Percentiles rank a stretch among this genome's conserved stretches.
Evolutionary conservation across 2,113 vertebrate species (phyloP).

Genomic region (Poeciliopsis occidentalis): DNA sequence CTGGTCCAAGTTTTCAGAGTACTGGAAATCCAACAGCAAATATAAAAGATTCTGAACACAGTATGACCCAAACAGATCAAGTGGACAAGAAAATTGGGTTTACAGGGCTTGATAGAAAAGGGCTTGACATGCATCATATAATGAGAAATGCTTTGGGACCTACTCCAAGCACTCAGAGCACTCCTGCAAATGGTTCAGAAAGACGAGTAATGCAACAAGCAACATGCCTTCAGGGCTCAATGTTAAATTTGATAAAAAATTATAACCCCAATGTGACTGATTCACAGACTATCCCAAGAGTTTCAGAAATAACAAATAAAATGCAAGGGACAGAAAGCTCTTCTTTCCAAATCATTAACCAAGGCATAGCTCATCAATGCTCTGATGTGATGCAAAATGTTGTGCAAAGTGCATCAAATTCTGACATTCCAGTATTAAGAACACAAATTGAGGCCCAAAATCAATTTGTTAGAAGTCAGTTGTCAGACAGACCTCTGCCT

Average conservation of each 20-base stretch:
- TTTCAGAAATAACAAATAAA: neutral
- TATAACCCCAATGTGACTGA: neutral
- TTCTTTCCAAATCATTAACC: conserved; percentile 2
- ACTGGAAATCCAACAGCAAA: conserved; percentile 6
- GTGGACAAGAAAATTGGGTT: conserved; percentile 12
- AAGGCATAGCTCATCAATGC: neutral
- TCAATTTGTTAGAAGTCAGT: neutral
- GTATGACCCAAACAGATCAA: neutral
- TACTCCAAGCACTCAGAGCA: conserved; percentile 8
- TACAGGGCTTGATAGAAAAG: neutral
- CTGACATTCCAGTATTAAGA: neutral
- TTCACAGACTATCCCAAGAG: conserved; percentile 4
- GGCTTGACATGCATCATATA: neutral
- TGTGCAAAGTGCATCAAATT: conserved; percentile 5
- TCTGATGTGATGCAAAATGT: conserved; percentile 13
- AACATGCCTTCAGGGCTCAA: conserved; percentile 1
- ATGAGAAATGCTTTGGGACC: neutral
- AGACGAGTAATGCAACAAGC: neutral
- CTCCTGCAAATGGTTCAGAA: neutral
- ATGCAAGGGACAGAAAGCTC: conserved; percentile 5
- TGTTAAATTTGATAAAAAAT: conserved; percentile 4
- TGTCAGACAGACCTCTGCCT: conserved; percentile 4
- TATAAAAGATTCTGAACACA: conserved; percentile 5
- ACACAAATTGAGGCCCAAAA: conserved; percentile 13
- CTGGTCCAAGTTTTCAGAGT: neutral